These are phyloP conservation scores for Epizoanthus rinbou DNA, from an alignment of 92 coral and sea anemone species.

Conservation along the genomic window DNA sequence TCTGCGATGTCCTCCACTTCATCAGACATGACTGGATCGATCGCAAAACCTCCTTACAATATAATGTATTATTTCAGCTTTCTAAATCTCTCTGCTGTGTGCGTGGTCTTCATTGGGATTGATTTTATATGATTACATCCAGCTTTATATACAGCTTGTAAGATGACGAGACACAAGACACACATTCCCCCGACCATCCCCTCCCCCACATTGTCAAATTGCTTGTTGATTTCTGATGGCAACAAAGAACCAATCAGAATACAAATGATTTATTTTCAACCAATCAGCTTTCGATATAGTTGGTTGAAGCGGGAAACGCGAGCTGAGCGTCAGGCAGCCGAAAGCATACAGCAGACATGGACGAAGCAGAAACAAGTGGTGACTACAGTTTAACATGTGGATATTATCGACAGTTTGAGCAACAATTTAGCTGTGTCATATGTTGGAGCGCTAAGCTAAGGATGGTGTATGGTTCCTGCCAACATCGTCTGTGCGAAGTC, in stretches of 20 bases:
- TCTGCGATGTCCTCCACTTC: conserved; percentile 38
- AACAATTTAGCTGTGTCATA: conserved; percentile 81
- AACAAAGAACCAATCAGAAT: conserved; percentile 59
- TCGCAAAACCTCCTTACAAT: too few relatives aligned
- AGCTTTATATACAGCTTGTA: background rate
- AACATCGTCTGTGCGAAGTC: conserved; percentile 90
- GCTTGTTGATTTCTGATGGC: conserved; percentile 46
- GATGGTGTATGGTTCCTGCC: conserved; percentile 96
- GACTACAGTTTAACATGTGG: background rate
- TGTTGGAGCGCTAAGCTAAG: conserved; percentile 87
- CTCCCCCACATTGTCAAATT: conserved; percentile 29
- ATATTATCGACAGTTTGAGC: conserved; percentile 65
- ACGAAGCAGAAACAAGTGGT: background rate
- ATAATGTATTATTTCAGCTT: too few relatives aligned
- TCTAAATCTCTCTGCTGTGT: too few relatives aligned
- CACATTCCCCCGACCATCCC: background rate
- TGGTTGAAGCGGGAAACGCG: conserved; percentile 68
- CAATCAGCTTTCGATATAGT: conserved; percentile 51
- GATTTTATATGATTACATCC: too few relatives aligned
- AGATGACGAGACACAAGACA: too few relatives aligned
- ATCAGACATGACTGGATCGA: conserved; percentile 58
- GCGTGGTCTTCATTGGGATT: too few relatives aligned
- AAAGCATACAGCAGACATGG: background rate
- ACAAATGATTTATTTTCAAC: conserved; percentile 10
- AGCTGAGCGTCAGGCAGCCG: background rate